Evolutionary conservation across 2,797 vertebrate genomes (phyloP).

Genomic region (Chaunax sp.): DNA sequence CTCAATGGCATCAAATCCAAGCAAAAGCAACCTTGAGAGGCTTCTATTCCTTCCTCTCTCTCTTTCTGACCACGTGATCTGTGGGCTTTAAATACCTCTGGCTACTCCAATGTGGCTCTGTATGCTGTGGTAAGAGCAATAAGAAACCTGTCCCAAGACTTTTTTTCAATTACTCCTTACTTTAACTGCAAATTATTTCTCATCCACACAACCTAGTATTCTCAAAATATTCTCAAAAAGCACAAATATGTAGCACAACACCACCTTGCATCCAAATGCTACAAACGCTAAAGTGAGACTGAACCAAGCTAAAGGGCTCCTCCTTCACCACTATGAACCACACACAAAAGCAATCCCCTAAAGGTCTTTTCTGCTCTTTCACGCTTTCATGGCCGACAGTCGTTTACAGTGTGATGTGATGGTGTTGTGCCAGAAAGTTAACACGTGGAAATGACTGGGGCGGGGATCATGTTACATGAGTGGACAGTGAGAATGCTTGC

Average conservation of each 20-base stretch:
- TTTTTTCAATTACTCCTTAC: slow-evolving; percentile 17
- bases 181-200: slow-evolving; percentile 11
- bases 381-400: slow-evolving; percentile 41
- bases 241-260: not conserved
- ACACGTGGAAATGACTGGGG: slow-evolving; percentile 42
- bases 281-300: not conserved
- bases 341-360: not conserved
- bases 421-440: slow-evolving; percentile 54
- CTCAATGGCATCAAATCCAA: slow-evolving; percentile 60
- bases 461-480: slow-evolving; percentile 65
- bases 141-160: slow-evolving; percentile 15
- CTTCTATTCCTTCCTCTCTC: slow-evolving; percentile 67
- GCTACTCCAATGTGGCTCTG: slow-evolving; percentile 39
- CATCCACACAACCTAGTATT: not conserved
- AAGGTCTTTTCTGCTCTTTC: slow-evolving; percentile 22
- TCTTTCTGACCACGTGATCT: slow-evolving; percentile 75
- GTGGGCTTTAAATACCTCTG: slow-evolving; percentile 80
- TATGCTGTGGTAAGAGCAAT: slow-evolving; percentile 23
- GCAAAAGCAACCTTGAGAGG: slow-evolving; percentile 59
- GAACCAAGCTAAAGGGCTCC: slow-evolving; percentile 4
- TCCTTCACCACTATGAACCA: slow-evolving; percentile 4
- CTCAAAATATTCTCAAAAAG: slow-evolving; percentile 1
- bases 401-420: slow-evolving; percentile 44
- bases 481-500: slow-evolving; percentile 62
- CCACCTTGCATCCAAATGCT: not conserved